Base-by-base conservation (phyloP, 2,888 invertebrate species). In the Diplazon laetatorius region DNA sequence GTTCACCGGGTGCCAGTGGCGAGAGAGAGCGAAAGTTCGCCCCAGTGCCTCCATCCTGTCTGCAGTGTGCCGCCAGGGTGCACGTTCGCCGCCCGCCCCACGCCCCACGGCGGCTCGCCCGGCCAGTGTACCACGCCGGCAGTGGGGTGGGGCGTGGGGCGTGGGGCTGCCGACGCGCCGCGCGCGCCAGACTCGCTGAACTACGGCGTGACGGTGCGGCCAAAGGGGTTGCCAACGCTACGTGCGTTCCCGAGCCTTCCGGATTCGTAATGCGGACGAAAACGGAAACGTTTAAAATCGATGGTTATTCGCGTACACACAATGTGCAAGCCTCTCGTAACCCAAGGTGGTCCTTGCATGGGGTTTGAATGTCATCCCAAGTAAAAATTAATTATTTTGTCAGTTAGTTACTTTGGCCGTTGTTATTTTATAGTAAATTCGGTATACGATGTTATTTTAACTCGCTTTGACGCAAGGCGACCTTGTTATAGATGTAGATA, bases 11-110 rank as follows among this genome's bases (percentile, higher is more conserved):
- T 82, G 83, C 80, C 82, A 80, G 80, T 70, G 68, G 69, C 84
- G 86, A 84, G 86, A 88, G 88, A 89, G 89, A 87, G 87, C 86
- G 87, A 87, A 87, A 87, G 89, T 89, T 89, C 89, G 89, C 87
- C 89, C 88, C 85, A 88, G 89, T 87, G 87, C 86, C 87, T 86
- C 86, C 88, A 87, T 89, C 88, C 89, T 87, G 89, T 87, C 86
- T 87, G 86, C 85, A 81, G 68, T 79, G 73, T 74, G 79, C 80
- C 78, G 78, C 66, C 57, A n/a, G n/a, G 68, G 73, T 74, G 71
- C 74, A 70, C 75, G 78, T 80, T 63, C 59, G 18, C 62, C 62
- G 42, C 60, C 48, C 16, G 35, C 52, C 16, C 57, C 30, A 30
- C 12, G 1, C 16, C 42, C 46, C 39, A 25, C 55, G 12, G 14